Evolutionary conservation across 2,113 vertebrate species (phyloP).

Genomic region (Neomonachus schauinslandi): DNA sequence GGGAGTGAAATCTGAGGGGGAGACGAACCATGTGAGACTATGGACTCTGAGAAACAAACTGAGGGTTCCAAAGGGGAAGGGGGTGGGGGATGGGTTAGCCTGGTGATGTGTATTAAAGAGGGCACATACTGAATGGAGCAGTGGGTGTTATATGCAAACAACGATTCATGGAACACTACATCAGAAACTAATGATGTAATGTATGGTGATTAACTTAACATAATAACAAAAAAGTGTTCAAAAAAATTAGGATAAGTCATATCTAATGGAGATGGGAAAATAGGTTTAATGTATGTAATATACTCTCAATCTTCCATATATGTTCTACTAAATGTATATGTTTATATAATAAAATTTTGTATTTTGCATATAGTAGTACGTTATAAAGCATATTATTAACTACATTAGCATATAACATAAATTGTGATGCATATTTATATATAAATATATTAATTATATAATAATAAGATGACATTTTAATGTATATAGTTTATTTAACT

Average conservation of each 20-base stretch:
- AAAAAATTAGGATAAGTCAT: background rate
- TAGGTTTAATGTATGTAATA: background rate
- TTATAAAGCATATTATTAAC: background rate
- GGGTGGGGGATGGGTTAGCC: too few species aligned
- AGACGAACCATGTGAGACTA: too few species aligned
- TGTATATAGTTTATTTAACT: background rate
- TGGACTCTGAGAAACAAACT: too few species aligned
- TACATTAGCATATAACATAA: background rate
- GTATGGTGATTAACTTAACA: too few species aligned
- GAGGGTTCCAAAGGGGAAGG: too few species aligned
- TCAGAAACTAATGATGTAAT: too few species aligned
- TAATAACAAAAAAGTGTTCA: too few species aligned
- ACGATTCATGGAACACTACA: too few species aligned
- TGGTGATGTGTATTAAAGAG: too few species aligned
- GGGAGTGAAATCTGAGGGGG: too few species aligned
- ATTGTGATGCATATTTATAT: background rate
- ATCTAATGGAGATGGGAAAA: background rate
- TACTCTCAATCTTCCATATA: background rate
- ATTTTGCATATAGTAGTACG: background rate
- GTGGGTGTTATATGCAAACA: too few species aligned
- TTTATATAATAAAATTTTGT: background rate
- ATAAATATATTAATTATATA: background rate
- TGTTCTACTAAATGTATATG: background rate
- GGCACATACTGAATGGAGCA: too few species aligned
- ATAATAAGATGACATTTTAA: background rate